phyloP scores from a whole-genome alignment of 2,797 vertebrate species.

The Tadarida brasiliensis region DNA sequence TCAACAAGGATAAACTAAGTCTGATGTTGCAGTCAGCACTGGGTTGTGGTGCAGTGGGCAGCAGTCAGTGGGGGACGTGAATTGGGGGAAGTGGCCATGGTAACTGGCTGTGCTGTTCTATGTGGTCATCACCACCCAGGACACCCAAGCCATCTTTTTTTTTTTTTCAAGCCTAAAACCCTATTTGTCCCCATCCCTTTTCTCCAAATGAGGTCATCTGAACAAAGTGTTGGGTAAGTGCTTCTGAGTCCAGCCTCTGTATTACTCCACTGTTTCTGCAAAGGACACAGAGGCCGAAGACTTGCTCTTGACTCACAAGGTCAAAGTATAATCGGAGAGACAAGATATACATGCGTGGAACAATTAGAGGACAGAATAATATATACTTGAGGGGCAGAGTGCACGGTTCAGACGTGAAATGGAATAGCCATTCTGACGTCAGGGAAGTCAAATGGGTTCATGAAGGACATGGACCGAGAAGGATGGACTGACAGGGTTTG shows the following conservation, averaged over 20 bases:
- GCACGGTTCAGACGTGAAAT: neutral
- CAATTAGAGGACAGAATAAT: constrained; percentile 45
- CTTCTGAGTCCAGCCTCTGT: neutral
- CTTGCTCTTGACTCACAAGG: neutral
- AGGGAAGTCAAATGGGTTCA: neutral
- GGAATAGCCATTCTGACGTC: neutral
- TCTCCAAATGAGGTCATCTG: neutral
- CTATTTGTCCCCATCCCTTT: neutral
- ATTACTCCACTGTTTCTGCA: neutral
- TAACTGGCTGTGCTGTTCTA: neutral
- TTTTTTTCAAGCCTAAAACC: neutral
- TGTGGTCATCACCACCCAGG: neutral
- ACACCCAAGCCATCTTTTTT: neutral
- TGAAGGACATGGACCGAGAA: neutral
- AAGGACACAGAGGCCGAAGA: neutral
- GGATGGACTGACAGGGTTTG: neutral
- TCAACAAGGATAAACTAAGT: rapidly evolving
- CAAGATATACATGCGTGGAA: neutral
- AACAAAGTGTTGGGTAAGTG: neutral
- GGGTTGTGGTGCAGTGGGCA: too few relatives aligned
- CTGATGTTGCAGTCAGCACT: rapidly evolving
- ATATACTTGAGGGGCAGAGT: neutral
- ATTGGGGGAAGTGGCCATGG: neutral
- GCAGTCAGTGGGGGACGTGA: rapidly evolving
- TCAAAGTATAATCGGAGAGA: constrained; percentile 54